Base-by-base conservation (phyloP, 2,888 invertebrate genomes). In the Epistrophe eligans region DNA sequence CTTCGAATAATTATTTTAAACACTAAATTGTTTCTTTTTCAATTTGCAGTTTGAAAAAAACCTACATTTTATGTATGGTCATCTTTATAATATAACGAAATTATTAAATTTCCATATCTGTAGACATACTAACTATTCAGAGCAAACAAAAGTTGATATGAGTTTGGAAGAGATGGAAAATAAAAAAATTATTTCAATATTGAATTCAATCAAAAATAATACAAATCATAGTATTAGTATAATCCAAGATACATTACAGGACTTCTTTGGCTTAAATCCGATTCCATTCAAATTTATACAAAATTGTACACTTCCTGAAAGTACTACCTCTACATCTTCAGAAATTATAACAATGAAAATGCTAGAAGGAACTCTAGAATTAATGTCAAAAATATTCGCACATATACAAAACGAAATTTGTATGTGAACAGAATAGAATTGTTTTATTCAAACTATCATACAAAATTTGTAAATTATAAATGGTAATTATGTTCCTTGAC, bases 401-500 rank as follows among this genome's bases (percentile, higher is more conserved):
- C 3, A 55, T 55, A 13, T 28, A 15, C 4, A 55, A 24, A 3
- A 28, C 7, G 28, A 13, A 13, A 6, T 24, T 24, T 52, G 52
- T 52, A 4, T 15, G 13, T 1, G 0, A 6, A 6, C 15, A 43
- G 2, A 11, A n/a, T 15, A n/a, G n/a, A 45, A 45, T 45, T 9
- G 5, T 43, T 43, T 43, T 15, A 43, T 13, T 43, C 11, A 13
- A 5, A 45, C 0, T 13, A 5, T 15, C n/a, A n/a, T 8, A 45
- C 7, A 45, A 45, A 45, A 45, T 4, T 8, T 19, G 11, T 52
- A 24, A 52, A 52, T 24, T 52, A 5, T 55, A 8, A 55, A 15
- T 7, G 52, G 52, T 55, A 55, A 15, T 28, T 28, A 28, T 55
- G 52, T 55, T 55, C 52, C 52, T 55, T 55, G 15, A 28, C 52